A percentile compares a stretch with the other conserved stretches of the same genome.
phyloP scores from a whole-genome alignment of 2,797 vertebrate genomes.

The Sylvia borin region DNA sequence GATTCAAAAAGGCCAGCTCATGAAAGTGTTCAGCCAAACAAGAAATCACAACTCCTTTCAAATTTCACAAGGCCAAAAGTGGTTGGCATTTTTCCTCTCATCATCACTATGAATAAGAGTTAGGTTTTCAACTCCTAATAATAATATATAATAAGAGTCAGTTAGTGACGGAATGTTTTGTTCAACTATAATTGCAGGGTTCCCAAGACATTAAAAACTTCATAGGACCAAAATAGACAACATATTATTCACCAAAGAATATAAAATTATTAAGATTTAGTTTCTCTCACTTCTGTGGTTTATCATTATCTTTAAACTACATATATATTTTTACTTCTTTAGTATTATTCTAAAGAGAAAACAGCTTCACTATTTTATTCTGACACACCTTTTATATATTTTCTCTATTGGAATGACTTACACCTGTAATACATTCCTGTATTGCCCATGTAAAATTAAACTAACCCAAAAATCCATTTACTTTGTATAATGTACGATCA shows the following conservation, averaged over 20 bases:
- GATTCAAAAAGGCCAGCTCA: neutral
- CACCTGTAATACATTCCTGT: neutral
- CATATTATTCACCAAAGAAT: neutral
- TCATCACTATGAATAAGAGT: neutral
- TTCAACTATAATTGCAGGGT: neutral
- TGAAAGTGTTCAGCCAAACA: neutral
- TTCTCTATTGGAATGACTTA: neutral
- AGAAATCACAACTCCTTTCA: neutral
- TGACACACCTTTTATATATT: neutral
- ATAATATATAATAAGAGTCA: constrained; percentile 4
- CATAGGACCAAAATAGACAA: neutral
- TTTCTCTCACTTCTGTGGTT: neutral
- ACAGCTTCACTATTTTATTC: neutral
- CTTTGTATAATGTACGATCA: neutral
- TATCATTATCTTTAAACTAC: neutral
- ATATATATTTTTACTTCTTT: neutral
- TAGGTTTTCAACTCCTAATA: neutral
- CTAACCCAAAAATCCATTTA: neutral
- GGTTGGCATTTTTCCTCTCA: neutral
- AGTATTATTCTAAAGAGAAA: neutral
- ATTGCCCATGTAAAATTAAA: neutral
- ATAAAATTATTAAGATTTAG: neutral
- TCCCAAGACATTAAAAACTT: neutral
- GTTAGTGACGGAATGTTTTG: neutral
- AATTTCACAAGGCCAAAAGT: neutral